These are phyloP conservation scores for Fulmarus glacialis DNA, from an alignment of 2,113 vertebrate genomes.

Conservation along the genomic window DNA sequence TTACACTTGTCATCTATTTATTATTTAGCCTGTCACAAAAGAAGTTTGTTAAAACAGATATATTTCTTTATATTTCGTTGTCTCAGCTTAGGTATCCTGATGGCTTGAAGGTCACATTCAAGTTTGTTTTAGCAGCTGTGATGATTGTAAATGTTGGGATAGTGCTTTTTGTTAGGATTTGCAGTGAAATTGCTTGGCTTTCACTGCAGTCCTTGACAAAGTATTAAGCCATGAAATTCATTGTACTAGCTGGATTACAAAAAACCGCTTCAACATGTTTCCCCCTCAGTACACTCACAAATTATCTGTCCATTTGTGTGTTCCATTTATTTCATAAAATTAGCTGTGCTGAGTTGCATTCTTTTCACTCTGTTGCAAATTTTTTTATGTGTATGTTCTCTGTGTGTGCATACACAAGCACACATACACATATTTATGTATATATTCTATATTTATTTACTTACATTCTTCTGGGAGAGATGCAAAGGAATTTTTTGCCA, in stretches of 20 bases:
- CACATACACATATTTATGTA: background rate
- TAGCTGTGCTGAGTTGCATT: background rate
- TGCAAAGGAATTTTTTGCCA: background rate
- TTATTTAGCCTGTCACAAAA: background rate
- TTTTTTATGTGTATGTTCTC: background rate
- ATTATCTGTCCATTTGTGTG: background rate
- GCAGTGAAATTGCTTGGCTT: background rate
- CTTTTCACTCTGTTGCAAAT: background rate
- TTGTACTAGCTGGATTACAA: background rate
- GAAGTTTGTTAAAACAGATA: background rate
- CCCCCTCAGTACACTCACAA: background rate
- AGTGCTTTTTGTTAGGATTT: background rate
- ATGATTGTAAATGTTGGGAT: background rate
- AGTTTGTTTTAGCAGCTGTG: conserved; percentile 53
- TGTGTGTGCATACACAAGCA: background rate
- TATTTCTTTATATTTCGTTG: conserved; percentile 14
- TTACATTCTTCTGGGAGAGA: conserved; percentile 15
- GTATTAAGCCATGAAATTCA: background rate
- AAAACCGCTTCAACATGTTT: background rate
- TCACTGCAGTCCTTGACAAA: background rate
- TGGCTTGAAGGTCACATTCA: conserved; percentile 31
- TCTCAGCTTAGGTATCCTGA: background rate
- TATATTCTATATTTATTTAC: background rate
- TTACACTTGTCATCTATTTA: conserved; percentile 36
- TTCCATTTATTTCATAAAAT: background rate